Base-by-base conservation (phyloP, 2,113 vertebrate species). In the Camelus dromedarius region DNA sequence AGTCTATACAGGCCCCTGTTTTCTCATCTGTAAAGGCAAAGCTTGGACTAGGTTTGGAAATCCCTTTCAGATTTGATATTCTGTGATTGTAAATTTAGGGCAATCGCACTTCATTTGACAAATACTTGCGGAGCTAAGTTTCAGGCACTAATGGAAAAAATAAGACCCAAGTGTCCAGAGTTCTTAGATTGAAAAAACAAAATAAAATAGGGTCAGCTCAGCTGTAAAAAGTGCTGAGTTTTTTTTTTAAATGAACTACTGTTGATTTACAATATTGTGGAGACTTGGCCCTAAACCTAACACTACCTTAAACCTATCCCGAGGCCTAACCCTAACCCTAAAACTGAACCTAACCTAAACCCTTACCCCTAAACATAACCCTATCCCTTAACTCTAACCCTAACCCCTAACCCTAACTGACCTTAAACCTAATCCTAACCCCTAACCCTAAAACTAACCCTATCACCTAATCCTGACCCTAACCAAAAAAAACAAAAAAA, bases 41-140 rank as follows among this genome's bases (percentile, higher is more conserved):
- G 4, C 14, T 88, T n/a, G 42, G 64, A 50, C 79, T 67, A 82
- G n/a, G 48, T 80, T 73, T 73, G 64, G 70, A 91, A 94, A 85
- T 94, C 26, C 28, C 72, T 70, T 64, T 66, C 35, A 89, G 56
- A 69, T n/a, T 60, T 77, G 48, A 84, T 35, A 60, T 42, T 75
- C 60, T 35, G 32, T 91, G 82, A 35, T 80, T 81, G 13, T 89
- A 94, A 93, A 22, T 82, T 85, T 58, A 58, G 67, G 60, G 46
- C 35, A 82, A 94, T 5, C 82, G 35, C 32, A 76, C 32, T 60
- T 89, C 26, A 56, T 58, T 64, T 92, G 92, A 60, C 58, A 62
- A 69, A 54, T 64, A 77, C 48, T 95, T 52, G 48, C n/a, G 69
- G 73, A 58, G 19, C 42, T 94, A 42, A 30, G 32, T 58, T 56